These are phyloP conservation scores for Aphelocoma coerulescens DNA, from an alignment of 2,113 vertebrate genomes.

Conservation along the genomic window DNA sequence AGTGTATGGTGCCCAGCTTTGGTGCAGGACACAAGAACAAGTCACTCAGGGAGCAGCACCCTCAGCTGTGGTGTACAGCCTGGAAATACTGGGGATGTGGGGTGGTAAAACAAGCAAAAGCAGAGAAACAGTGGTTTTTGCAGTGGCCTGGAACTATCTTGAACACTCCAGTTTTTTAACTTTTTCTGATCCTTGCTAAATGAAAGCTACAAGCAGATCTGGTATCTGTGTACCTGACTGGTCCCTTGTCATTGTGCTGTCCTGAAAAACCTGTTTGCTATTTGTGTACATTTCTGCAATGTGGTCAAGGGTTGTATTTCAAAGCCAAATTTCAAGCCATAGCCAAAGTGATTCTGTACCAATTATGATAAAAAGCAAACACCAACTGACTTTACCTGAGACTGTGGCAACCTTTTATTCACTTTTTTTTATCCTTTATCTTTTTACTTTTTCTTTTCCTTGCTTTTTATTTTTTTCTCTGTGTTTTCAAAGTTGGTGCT, in stretches of 20 bases:
- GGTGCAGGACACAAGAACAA: not conserved
- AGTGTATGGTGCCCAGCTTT: fast-evolving
- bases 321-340: not conserved
- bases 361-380: not conserved
- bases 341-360: not conserved
- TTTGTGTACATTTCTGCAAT: not conserved
- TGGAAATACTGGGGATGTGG: not conserved
- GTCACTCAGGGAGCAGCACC: not conserved
- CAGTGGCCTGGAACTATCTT: not conserved
- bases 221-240: not conserved
- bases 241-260: not conserved
- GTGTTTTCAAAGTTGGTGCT: not conserved
- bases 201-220: not conserved
- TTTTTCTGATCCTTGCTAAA: not conserved
- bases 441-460: not conserved
- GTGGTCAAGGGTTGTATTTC: not conserved
- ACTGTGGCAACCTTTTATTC: not conserved
- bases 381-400: not conserved
- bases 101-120: not conserved
- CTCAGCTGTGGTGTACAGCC: not conserved
- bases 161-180: not conserved
- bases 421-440: not conserved
- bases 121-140: not conserved
- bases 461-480: not conserved
- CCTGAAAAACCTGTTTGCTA: not conserved